phyloP scores from a whole-genome alignment of 2,113 vertebrate genomes.

The Amphilophus citrinellus region DNA sequence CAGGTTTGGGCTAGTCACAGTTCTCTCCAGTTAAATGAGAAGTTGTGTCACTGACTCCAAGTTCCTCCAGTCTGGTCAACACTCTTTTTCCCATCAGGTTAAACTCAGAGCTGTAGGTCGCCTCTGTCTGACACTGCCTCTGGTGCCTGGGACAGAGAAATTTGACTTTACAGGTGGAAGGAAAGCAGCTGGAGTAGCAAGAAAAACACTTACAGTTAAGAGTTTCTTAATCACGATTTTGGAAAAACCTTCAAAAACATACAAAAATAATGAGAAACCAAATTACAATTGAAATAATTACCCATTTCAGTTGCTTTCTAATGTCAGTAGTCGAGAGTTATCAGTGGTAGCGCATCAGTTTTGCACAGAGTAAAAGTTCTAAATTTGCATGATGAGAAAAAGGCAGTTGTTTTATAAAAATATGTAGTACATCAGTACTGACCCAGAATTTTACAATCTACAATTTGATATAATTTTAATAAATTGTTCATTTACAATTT shows the following conservation, averaged over 20 bases:
- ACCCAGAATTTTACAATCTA: neutral
- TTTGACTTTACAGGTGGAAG: neutral
- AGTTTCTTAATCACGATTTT: neutral
- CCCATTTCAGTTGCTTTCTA: neutral
- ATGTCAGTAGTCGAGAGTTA: neutral
- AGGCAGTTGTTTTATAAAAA: no score
- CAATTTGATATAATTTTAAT: no score
- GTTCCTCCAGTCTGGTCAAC: conserved; percentile 31
- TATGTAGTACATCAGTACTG: no score
- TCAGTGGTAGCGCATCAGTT: neutral
- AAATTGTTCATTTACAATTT: no score
- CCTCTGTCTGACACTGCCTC: conserved; percentile 26
- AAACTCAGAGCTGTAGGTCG: conserved; percentile 12
- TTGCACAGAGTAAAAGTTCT: neutral
- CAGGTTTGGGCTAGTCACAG: neutral
- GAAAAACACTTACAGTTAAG: neutral
- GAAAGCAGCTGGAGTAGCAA: neutral
- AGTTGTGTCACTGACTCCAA: neutral
- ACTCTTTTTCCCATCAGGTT: conserved; percentile 43
- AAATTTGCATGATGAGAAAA: no score
- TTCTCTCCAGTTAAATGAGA: conserved; percentile 4
- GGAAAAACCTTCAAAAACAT: neutral
- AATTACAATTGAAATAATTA: neutral
- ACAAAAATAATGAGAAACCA: neutral
- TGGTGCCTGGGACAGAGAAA: conserved; percentile 40